Percentiles rank a stretch among this genome's conserved stretches.
These are phyloP conservation scores for Daubentonia madagascariensis DNA, from an alignment of 2,113 vertebrate species.

Conservation along the genomic window DNA sequence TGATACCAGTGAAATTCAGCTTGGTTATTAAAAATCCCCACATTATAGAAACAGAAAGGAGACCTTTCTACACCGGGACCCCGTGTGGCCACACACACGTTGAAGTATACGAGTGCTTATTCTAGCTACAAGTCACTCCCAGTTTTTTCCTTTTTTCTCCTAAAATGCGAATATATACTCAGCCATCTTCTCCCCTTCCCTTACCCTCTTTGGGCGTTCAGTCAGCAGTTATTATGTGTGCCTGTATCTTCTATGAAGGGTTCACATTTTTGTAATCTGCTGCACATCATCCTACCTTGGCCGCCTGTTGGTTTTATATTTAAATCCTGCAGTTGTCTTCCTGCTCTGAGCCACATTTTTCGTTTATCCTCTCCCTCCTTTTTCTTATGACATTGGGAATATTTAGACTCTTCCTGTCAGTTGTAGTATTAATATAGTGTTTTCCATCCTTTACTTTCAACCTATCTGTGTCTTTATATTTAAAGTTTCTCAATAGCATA, in stretches of 20 bases:
- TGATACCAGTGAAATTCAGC: neutral
- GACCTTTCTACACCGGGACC: neutral
- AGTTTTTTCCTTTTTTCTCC: neutral
- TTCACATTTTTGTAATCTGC: neutral
- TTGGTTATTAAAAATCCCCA: neutral
- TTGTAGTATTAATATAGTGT: neutral
- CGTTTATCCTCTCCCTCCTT: neutral
- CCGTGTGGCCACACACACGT: neutral
- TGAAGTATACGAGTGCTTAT: neutral
- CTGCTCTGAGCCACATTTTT: neutral
- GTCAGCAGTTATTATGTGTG: neutral
- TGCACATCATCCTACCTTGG: neutral
- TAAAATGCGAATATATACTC: neutral
- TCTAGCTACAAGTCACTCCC: neutral
- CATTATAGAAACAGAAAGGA: neutral
- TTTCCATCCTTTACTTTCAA: constrained; percentile 14
- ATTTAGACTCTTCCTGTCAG: neutral
- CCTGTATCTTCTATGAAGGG: neutral
- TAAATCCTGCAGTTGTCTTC: neutral
- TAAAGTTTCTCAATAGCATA: neutral
- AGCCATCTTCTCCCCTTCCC: neutral
- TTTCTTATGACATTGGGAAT: neutral
- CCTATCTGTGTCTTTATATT: neutral
- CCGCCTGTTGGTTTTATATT: neutral
- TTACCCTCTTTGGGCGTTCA: neutral